Conservation (phyloP, 2,888 invertebrate genomes). For the Yponomeuta cagnagella region DNA sequence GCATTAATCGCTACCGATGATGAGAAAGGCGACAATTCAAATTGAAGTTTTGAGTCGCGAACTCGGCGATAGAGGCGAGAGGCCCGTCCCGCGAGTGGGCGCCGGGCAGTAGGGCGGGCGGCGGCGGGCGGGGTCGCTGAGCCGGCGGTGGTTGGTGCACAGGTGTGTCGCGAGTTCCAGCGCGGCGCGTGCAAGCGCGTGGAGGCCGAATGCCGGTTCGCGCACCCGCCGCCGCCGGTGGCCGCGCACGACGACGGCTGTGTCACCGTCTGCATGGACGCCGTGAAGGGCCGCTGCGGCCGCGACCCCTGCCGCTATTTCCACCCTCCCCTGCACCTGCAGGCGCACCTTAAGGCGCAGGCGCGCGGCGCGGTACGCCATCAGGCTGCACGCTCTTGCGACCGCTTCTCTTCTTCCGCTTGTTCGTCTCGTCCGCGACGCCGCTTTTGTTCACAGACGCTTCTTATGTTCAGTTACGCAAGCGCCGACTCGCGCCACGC, state of each 20-base stretch:
- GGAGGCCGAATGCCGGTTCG: constrained; percentile 98
- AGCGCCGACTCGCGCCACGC: constrained; percentile 66
- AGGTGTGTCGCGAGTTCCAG: constrained; percentile 99
- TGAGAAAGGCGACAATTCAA: no score
- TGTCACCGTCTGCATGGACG: constrained; percentile 99
- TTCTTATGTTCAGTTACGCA: constrained; percentile 65
- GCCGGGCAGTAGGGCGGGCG: constrained; percentile 17
- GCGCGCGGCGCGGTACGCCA: constrained; percentile 93
- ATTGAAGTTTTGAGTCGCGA: background rate
- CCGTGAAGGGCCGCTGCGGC: constrained; percentile 98
- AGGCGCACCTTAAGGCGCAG: constrained; percentile 99
- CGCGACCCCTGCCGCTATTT: constrained; percentile 99
- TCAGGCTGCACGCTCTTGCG: constrained; percentile 49
- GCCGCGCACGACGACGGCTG: constrained; percentile 98
- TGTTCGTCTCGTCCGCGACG: constrained; percentile 70
- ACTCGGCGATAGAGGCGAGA: background rate
- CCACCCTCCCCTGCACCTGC: constrained; percentile 99
- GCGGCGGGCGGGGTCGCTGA: constrained; percentile 17
- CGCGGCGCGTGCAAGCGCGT: constrained; percentile 98
- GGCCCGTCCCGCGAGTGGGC: background rate
- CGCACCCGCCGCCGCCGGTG: constrained; percentile 98
- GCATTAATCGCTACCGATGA: no score
- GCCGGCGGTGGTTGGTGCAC: constrained; percentile 60
- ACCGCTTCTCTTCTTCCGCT: constrained; percentile 45
- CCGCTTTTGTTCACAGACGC: constrained; percentile 70